Percentiles rank a stretch among this genome's conserved stretches.
These are phyloP conservation scores for Poecilia latipinna DNA, from an alignment of 2,113 vertebrate species.

Conservation along the genomic window DNA sequence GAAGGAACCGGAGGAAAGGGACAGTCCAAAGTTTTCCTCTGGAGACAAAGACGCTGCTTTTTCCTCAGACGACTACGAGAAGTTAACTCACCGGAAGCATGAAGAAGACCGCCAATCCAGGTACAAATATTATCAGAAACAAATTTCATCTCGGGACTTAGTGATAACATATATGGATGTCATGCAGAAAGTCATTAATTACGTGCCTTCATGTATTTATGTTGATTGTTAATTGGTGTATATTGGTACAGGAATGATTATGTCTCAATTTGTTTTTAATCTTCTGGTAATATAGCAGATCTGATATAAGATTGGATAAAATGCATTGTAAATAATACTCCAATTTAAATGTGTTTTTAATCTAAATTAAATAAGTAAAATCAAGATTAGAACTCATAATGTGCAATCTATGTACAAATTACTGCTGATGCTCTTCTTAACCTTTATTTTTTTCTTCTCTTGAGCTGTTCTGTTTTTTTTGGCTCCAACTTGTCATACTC, in stretches of 20 bases:
- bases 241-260: neutral
- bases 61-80: slow-evolving; percentile 9
- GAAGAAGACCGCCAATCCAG: slow-evolving; percentile 71
- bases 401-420: neutral
- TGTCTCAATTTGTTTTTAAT: neutral
- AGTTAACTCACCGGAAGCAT: slow-evolving; percentile 52
- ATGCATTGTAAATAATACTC: neutral
- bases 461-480: slow-evolving; percentile 5
- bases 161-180: neutral
- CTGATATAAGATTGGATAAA: neutral
- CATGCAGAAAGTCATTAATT: neutral
- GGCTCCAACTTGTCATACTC: slow-evolving; percentile 22
- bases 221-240: neutral
- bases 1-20: neutral
- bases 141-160: neutral
- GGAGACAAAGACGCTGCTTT: slow-evolving; percentile 5
- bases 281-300: neutral
- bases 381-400: neutral
- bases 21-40: slow-evolving; percentile 5
- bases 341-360: neutral
- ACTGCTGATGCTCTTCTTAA: neutral
- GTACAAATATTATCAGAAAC: slow-evolving; percentile 29
- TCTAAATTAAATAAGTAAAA: too few relatives aligned
- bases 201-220: neutral
- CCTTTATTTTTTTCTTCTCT: neutral